Conservation (phyloP, 2,888 invertebrate genomes). For the Lasioglossum zephyrum region DNA sequence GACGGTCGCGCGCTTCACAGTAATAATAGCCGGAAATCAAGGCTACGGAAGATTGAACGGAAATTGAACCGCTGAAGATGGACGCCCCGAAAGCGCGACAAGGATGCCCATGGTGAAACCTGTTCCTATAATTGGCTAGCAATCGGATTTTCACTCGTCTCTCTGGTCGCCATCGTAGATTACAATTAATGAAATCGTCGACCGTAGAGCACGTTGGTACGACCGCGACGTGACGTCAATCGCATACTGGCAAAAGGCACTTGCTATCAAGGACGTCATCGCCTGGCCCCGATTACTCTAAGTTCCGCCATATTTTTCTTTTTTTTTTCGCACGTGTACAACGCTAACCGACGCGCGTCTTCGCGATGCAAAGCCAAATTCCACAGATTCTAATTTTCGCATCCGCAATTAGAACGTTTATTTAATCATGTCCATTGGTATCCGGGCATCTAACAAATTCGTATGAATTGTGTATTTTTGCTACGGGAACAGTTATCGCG, state of each 20-base stretch:
- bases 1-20: background rate
- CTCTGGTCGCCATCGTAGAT: constrained; percentile 59
- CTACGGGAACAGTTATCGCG: background rate
- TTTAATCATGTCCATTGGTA: background rate
- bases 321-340: constrained; percentile 29
- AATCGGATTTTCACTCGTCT: constrained; percentile 63
- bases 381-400: constrained; percentile 8
- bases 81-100: constrained; percentile 7
- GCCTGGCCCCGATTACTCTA: constrained; percentile 55
- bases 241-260: constrained; percentile 68
- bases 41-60: background rate
- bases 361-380: background rate
- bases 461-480: background rate
- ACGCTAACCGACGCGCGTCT: background rate
- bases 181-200: constrained; percentile 72
- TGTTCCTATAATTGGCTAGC: constrained; percentile 50
- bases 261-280: constrained; percentile 70
- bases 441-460: background rate
- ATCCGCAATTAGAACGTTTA: background rate
- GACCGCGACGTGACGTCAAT: constrained; percentile 71
- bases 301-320: constrained; percentile 49
- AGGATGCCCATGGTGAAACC: constrained; percentile 25
- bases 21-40: background rate
- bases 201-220: constrained; percentile 56
- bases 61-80: constrained; percentile 14